phyloP scores from a whole-genome alignment of 92 coral and sea anemone genomes.

The Galaxea fascicularis region DNA sequence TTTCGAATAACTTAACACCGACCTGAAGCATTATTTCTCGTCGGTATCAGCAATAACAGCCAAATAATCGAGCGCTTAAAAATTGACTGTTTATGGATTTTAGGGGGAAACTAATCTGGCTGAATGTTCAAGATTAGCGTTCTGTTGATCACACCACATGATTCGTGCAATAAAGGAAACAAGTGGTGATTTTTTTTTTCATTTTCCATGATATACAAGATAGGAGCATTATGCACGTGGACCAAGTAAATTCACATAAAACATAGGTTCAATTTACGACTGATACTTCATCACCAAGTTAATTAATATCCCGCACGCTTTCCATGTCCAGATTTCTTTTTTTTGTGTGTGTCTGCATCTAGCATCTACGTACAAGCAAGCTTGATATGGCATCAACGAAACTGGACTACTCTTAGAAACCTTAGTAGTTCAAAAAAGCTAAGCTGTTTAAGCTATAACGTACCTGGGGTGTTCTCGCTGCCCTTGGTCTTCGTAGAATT shows the following conservation, averaged over 20 bases:
- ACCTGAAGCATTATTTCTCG: neutral
- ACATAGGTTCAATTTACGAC: neutral
- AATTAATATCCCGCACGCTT: neutral
- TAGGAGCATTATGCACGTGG: neutral
- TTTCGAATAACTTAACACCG: neutral
- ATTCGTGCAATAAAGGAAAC: neutral
- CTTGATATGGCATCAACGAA: neutral
- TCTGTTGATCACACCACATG: constrained; percentile 10
- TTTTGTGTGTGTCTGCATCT: neutral
- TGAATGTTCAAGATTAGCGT: constrained; percentile 14
- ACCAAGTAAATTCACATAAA: neutral
- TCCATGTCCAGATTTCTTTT: neutral
- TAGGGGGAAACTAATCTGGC: neutral
- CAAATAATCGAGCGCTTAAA: neutral
- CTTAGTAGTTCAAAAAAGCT: neutral
- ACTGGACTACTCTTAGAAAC: neutral
- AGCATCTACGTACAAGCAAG: neutral
- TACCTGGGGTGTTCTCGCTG: constrained; percentile 27
- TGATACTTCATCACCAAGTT: constrained; percentile 22
- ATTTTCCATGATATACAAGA: neutral
- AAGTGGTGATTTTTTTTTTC: neutral
- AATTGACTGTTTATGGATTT: neutral
- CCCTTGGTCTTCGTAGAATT: constrained; percentile 26
- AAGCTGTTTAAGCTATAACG: constrained; percentile 3
- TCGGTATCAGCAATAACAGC: neutral